Percentiles rank a stretch among this genome's conserved stretches.
Evolutionary conservation across 2,888 invertebrate genomes (phyloP).

Genomic region (Drosophila nr. medialis): DNA sequence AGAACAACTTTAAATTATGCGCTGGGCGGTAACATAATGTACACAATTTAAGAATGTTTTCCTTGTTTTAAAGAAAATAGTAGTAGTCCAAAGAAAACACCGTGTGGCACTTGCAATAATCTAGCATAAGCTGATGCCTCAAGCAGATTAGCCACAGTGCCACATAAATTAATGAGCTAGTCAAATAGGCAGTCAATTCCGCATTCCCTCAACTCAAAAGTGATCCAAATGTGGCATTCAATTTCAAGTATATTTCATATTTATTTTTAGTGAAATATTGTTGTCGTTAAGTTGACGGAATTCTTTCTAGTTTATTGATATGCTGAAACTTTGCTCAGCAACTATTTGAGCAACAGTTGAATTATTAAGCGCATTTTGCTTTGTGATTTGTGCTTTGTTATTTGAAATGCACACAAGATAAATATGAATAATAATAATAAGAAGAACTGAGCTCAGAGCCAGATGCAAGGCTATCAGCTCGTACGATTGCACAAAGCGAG

Average conservation of each 20-base stretch:
- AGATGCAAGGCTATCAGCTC: constrained; percentile 23
- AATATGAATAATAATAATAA: constrained; percentile 15
- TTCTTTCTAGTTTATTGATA: not conserved
- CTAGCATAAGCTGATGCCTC: not conserved
- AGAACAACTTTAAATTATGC: constrained; percentile 55
- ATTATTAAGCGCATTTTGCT: not conserved
- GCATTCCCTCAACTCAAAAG: not conserved
- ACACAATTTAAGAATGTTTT: not conserved
- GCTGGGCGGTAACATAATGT: constrained; percentile 33
- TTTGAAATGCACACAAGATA: constrained; percentile 14
- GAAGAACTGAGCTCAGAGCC: not conserved
- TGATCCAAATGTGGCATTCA: not conserved
- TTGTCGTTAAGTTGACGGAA: not conserved
- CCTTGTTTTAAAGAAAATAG: not conserved
- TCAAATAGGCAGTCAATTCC: no score
- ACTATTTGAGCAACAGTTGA: not conserved
- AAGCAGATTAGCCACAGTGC: not conserved
- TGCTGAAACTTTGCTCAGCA: not conserved
- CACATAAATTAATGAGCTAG: not conserved
- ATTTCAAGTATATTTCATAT: not conserved
- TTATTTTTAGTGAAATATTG: not conserved
- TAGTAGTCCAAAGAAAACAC: not conserved
- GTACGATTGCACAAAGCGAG: constrained; percentile 38
- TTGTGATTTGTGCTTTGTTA: constrained; percentile 6
- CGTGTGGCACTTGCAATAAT: not conserved